Conservation (phyloP, 2,113 vertebrate species). For the Alligator mississippiensis region DNA sequence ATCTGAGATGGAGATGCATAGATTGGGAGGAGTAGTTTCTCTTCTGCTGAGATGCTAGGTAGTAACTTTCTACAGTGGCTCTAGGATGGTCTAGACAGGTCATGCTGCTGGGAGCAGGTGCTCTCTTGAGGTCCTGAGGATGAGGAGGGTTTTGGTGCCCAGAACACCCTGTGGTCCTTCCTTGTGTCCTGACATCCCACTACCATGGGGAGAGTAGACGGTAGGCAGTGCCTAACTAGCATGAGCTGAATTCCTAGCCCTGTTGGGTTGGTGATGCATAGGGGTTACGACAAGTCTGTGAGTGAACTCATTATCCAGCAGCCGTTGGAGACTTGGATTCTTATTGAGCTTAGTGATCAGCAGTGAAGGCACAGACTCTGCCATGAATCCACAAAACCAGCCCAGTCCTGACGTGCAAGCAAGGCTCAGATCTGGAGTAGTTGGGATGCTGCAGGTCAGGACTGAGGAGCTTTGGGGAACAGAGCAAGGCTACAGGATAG, state of each 20-base stretch:
- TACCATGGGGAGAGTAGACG: accelerated
- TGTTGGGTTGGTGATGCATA: conserved; percentile 18
- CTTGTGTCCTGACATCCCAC: not conserved
- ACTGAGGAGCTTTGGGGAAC: not conserved
- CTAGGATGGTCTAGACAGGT: too few species aligned
- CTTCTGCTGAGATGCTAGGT: not conserved
- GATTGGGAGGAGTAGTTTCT: not conserved
- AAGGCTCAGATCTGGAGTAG: not conserved
- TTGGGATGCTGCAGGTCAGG: not conserved
- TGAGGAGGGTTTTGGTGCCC: not conserved
- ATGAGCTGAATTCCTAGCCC: conserved; percentile 16
- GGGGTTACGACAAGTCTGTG: not conserved
- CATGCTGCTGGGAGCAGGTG: too few species aligned
- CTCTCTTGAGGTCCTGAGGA: not conserved
- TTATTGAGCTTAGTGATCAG: not conserved
- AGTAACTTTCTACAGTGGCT: conserved; percentile 29
- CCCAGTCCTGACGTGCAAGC: not conserved
- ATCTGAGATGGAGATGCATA: not conserved
- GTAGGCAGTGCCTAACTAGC: not conserved
- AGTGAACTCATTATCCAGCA: not conserved
- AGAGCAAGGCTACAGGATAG: accelerated
- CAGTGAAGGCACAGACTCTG: not conserved
- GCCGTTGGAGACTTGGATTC: not conserved
- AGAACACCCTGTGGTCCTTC: not conserved
- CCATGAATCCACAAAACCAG: not conserved